These are phyloP conservation scores for Melanostoma mellinum DNA, from an alignment of 2,888 invertebrate genomes.

Conservation along the genomic window DNA sequence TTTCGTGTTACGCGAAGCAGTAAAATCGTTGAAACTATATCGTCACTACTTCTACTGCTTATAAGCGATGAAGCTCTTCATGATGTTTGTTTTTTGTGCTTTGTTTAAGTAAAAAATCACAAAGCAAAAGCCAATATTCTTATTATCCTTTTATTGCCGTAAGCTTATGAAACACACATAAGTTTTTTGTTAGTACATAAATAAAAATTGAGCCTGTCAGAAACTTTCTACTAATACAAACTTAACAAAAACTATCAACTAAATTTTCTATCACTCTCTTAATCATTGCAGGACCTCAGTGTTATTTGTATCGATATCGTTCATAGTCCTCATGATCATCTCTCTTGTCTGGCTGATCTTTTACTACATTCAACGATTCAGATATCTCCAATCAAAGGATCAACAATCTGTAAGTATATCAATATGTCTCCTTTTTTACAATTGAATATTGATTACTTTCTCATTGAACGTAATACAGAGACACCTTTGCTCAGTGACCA, in stretches of 20 bases:
- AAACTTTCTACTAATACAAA: too few species aligned
- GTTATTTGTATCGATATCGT: conserved; percentile 96
- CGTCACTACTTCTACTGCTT: too few species aligned
- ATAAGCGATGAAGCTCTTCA: too few species aligned
- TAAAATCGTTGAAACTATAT: too few species aligned
- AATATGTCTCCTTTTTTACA: neutral
- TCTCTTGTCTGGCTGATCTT: conserved; percentile 97
- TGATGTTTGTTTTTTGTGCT: too few species aligned
- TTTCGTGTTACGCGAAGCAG: too few species aligned
- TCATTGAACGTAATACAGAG: conserved; percentile 85
- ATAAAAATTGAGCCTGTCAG: too few species aligned
- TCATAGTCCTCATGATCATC: conserved; percentile 97
- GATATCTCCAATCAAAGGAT: conserved; percentile 97
- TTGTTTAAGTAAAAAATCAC: too few species aligned
- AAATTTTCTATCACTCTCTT: conserved; percentile 23
- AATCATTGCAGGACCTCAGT: conserved; percentile 90
- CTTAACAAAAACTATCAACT: neutral
- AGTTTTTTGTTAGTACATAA: too few species aligned
- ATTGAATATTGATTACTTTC: neutral
- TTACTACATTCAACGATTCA: conserved; percentile 97
- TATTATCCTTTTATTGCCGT: too few species aligned
- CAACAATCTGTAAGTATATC: conserved; percentile 88
- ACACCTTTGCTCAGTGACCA: conserved; percentile 94
- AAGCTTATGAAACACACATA: too few species aligned
- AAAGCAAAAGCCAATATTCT: too few species aligned